Percentiles rank a stretch among this genome's conserved stretches.
Evolutionary conservation across 2,797 vertebrate species (phyloP).

Genomic region (Urophycis tenuis): DNA sequence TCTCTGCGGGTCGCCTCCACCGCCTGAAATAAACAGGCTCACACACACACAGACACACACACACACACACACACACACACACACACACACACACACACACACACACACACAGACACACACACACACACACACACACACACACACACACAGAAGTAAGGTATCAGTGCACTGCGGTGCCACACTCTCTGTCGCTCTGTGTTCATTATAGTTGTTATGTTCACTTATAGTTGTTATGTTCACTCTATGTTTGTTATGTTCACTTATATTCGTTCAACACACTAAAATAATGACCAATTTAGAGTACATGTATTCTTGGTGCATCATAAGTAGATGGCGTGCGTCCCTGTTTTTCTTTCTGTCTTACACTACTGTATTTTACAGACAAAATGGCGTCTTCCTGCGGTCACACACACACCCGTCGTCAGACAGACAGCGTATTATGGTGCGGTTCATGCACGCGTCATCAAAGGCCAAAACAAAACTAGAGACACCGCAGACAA

Average conservation of each 20-base stretch:
- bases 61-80: too few species aligned
- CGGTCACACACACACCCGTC: too few species aligned
- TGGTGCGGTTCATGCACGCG: constrained; percentile 35
- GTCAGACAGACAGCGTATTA: constrained; percentile 36
- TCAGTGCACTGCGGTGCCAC: not conserved
- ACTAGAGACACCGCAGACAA: constrained; percentile 11
- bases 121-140: too few species aligned
- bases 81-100: too few species aligned
- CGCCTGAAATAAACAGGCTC: constrained; percentile 48
- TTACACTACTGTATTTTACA: not conserved
- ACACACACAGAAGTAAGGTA: constrained; percentile 29
- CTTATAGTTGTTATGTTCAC: too few species aligned
- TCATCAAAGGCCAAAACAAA: constrained; percentile 46
- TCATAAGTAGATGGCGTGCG: not conserved
- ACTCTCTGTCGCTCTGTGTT: not conserved
- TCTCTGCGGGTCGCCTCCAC: constrained; percentile 51
- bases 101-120: too few species aligned
- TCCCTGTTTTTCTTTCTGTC: constrained; percentile 11
- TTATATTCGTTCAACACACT: not conserved
- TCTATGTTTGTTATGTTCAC: not conserved
- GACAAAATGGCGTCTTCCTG: not conserved
- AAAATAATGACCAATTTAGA: not conserved
- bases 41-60: too few species aligned
- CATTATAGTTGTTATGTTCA: too few species aligned
- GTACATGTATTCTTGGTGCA: not conserved